Conservation (phyloP, 2,888 invertebrate genomes). For the Ariolimax columbianus region DNA sequence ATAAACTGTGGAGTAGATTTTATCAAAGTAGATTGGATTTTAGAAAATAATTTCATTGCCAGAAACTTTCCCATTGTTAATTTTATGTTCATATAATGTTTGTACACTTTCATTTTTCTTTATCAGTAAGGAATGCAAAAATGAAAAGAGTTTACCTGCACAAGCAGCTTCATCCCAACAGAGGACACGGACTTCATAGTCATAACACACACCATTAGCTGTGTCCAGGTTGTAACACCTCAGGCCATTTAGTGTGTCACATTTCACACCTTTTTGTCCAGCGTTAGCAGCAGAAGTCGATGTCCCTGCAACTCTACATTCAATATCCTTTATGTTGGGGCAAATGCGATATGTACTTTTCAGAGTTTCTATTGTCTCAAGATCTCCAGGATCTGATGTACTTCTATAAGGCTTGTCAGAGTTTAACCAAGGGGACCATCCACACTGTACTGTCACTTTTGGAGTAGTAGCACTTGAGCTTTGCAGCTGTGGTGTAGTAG, state of each 20-base stretch:
- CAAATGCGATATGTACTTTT: conserved; percentile 65
- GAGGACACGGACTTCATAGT: conserved; percentile 89
- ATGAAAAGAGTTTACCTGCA: not conserved
- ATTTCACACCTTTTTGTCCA: conserved; percentile 67
- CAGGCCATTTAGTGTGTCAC: conserved; percentile 69
- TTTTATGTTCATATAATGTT: no score
- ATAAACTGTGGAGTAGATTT: no score
- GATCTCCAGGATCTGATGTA: conserved; percentile 59
- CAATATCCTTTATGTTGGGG: conserved; percentile 63
- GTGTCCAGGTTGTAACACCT: conserved; percentile 69
- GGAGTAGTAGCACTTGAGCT: not conserved
- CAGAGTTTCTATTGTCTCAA: conserved; percentile 61
- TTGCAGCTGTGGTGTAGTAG: not conserved
- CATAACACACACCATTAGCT: conserved; percentile 82
- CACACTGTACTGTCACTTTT: conserved; percentile 56
- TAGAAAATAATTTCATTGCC: no score
- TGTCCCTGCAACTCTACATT: conserved; percentile 64
- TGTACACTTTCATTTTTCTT: not conserved
- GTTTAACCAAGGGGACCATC: conserved; percentile 70
- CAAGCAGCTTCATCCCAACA: conserved; percentile 80
- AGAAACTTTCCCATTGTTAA: no score
- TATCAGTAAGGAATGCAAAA: not conserved
- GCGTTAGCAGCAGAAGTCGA: conserved; percentile 59
- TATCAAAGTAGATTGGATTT: no score
- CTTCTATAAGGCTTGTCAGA: conserved; percentile 61